Evolutionary conservation across 2,797 vertebrate genomes (phyloP).

Genomic region (Hirundo rustica): DNA sequence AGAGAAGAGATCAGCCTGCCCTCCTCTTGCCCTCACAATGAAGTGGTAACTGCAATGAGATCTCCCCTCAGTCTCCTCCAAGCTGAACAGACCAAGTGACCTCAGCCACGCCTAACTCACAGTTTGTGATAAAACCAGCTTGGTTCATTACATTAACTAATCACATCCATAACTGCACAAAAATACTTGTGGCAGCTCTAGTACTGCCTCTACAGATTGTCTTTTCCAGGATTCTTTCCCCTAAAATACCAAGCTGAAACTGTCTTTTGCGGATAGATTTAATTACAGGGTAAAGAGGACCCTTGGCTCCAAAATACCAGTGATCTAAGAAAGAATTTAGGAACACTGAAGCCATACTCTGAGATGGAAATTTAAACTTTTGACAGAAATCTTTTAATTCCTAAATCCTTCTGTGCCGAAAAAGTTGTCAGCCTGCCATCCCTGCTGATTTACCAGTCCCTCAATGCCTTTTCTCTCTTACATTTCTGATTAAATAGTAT

Average conservation of each 20-base stretch:
- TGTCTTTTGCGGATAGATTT: neutral
- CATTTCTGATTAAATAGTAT: neutral
- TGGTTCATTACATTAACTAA: neutral
- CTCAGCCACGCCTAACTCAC: neutral
- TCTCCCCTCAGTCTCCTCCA: neutral
- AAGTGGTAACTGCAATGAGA: fast-evolving
- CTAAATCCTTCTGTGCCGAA: neutral
- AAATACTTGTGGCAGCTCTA: neutral
- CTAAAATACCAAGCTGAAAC: neutral
- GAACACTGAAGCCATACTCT: neutral
- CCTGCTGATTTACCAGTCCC: neutral
- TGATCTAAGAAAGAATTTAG: neutral
- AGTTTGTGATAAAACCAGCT: neutral
- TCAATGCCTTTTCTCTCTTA: neutral
- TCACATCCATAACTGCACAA: neutral
- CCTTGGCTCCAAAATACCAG: neutral
- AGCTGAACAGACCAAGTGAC: neutral
- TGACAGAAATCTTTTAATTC: conserved; percentile 29
- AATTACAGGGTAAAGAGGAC: neutral
- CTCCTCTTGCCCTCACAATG: fast-evolving
- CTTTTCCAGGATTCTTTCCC: neutral
- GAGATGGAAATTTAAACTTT: neutral
- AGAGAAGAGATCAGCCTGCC: neutral
- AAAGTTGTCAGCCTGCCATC: neutral
- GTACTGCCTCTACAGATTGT: neutral